Evolutionary conservation across 2,888 invertebrate genomes (phyloP).

Genomic region (Lathronympha strigana): DNA sequence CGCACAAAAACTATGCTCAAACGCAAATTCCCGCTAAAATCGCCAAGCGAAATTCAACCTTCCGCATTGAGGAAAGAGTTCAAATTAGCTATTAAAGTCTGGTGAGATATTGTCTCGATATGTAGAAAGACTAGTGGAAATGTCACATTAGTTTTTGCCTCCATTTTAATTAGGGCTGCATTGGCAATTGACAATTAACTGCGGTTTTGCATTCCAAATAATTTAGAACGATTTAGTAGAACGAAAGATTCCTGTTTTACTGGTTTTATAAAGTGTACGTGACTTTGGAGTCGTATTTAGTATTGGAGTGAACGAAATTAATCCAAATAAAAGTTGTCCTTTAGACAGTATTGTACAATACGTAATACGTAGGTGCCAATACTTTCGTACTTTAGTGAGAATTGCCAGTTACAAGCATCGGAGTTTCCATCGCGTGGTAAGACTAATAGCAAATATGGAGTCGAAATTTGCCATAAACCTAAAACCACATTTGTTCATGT

Average conservation of each 20-base stretch:
- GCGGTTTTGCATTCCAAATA: constrained; percentile 35
- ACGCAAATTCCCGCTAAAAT: neutral
- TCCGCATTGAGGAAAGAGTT: neutral
- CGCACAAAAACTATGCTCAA: neutral
- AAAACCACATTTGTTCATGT: too few relatives aligned
- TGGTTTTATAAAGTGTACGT: neutral
- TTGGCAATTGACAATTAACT: constrained; percentile 42
- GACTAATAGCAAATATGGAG: too few relatives aligned
- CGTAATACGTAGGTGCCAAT: too few relatives aligned
- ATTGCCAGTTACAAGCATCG: too few relatives aligned
- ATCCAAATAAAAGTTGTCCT: too few relatives aligned
- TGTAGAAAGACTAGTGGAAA: constrained; percentile 48
- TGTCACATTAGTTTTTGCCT: constrained; percentile 43
- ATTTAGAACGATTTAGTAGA: neutral
- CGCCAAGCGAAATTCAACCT: neutral
- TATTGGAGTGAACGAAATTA: too few relatives aligned
- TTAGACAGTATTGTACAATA: too few relatives aligned
- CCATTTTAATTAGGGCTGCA: constrained; percentile 45
- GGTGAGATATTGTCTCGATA: constrained; percentile 37
- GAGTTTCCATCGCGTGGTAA: too few relatives aligned
- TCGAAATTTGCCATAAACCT: too few relatives aligned
- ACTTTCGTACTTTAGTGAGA: too few relatives aligned
- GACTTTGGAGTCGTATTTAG: too few relatives aligned
- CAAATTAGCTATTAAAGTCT: neutral
- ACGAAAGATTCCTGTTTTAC: neutral